These are phyloP conservation scores for Callionymus lyra DNA, from an alignment of 2,113 vertebrate genomes.

Conservation along the genomic window DNA sequence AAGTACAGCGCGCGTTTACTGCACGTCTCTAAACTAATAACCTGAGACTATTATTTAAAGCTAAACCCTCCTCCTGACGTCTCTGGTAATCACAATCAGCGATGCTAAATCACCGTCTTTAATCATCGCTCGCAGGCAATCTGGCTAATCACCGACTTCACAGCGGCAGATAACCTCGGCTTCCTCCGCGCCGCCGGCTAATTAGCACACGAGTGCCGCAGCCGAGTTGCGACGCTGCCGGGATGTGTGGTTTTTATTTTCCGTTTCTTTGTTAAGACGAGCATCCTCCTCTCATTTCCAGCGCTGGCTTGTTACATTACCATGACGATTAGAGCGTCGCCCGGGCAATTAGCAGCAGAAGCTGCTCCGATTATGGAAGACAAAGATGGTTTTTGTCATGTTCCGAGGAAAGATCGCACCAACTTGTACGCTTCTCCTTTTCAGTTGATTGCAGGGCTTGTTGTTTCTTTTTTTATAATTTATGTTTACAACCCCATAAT, in stretches of 20 bases:
- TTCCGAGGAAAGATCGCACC: too few relatives aligned
- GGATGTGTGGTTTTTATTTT: slow-evolving; percentile 27
- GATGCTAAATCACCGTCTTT: slow-evolving; percentile 39
- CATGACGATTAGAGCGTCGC: too few relatives aligned
- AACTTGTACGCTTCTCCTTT: too few relatives aligned
- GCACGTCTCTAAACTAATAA: slow-evolving; percentile 10
- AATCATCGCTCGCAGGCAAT: slow-evolving; percentile 43
- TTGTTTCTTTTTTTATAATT: too few relatives aligned
- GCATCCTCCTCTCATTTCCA: too few relatives aligned
- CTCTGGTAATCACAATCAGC: slow-evolving; percentile 31
- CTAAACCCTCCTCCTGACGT: slow-evolving; percentile 8
- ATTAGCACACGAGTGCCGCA: slow-evolving; percentile 44
- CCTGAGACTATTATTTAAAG: slow-evolving; percentile 5
- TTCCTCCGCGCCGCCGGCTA: slow-evolving; percentile 33
- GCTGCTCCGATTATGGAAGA: too few relatives aligned
- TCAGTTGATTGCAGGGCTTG: too few relatives aligned
- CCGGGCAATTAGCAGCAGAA: too few relatives aligned
- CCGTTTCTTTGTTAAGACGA: background rate
- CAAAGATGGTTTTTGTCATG: too few relatives aligned
- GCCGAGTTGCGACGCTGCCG: slow-evolving; percentile 22
- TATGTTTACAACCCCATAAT: too few relatives aligned
- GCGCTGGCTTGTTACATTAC: too few relatives aligned
- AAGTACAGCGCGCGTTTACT: background rate
- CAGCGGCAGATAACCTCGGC: slow-evolving; percentile 51
- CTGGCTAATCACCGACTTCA: slow-evolving; percentile 37